Evolutionary conservation across 2,113 vertebrate genomes (phyloP).

Genomic region (Sapajus apella): DNA sequence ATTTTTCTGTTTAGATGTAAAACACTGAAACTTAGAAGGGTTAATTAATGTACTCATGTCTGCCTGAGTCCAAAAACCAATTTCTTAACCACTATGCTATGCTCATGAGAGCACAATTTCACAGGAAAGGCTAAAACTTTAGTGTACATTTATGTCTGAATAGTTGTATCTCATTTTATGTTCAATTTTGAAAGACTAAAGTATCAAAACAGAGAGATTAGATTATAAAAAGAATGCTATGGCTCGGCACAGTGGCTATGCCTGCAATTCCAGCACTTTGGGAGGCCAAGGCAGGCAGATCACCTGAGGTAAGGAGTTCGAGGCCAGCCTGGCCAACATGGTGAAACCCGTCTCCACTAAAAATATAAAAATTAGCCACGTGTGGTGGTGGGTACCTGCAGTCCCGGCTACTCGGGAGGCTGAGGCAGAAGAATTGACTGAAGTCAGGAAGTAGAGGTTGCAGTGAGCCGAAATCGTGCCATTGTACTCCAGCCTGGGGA

Average conservation of each 20-base stretch:
- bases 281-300: too few species aligned
- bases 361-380: too few species aligned
- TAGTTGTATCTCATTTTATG: not conserved
- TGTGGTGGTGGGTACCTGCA: too few species aligned
- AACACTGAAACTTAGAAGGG: not conserved
- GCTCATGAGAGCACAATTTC: not conserved
- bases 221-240: not conserved
- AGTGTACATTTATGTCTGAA: not conserved
- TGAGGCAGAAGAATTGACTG: too few species aligned
- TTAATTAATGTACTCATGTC: not conserved
- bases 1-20: not conserved
- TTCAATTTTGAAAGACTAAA: not conserved
- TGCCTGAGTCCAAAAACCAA: not conserved
- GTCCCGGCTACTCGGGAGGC: too few species aligned
- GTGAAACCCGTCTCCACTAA: too few species aligned
- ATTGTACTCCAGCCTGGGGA: too few species aligned
- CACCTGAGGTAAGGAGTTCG: too few species aligned
- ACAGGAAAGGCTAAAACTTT: not conserved
- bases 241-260: too few species aligned
- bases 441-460: too few species aligned
- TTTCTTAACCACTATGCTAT: not conserved
- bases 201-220: not conserved
- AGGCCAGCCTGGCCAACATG: too few species aligned
- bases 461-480: rapidly evolving
- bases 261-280: too few species aligned